Evolutionary conservation across 1,140 invertebrate species (phyloP), one percentile per base, ranked within the genome.

Genomic region (Leguminivora glycinivorella): DNA sequence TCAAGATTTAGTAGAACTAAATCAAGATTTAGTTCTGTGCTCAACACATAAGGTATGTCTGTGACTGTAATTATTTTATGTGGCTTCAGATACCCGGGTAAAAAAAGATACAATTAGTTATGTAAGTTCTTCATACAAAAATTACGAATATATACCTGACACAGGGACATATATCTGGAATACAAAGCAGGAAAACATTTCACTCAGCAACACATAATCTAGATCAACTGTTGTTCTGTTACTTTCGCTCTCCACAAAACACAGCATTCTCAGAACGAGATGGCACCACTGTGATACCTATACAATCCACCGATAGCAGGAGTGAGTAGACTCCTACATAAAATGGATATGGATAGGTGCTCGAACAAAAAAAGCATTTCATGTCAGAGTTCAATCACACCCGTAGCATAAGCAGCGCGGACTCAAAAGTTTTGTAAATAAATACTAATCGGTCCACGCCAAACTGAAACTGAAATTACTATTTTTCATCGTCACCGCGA

Each of bases 401-500:
- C 47, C 6, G 40, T 43, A 0, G 38, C 3, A 47, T 47, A 52
- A 52, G 6, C 5, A 52, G 43, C 43, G 17, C 43, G 43, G 17
- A 7, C 38, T 43, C 5, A 43, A 52, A 10, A 52, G 47, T 5
- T 22, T 47, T 52, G 47, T 52, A 52, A 52, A 52, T 52, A 52
- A 52, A 52, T 22, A 52, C 19, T 2, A 31, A 31, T 63, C 19
- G 4, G 19, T 63, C 7, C n/a, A n/a, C 4, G 58, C 26, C 26
- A 34, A 63, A 63, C 26, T 29, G 58, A 63, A 63, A 63, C 58
- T 19, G n/a, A 63, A 17, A 63, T 29, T 2, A 25, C 58, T 31
- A 63, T 63, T 63, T 63, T 63, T 63, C 26, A 58, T n/a, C 58
- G 58, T 63, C 58, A 63, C 26, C 58, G 6, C 25, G 31, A 63